Evolutionary conservation across 1,140 invertebrate genomes (phyloP).

Genomic region (Pogonomyrmex californicus): DNA sequence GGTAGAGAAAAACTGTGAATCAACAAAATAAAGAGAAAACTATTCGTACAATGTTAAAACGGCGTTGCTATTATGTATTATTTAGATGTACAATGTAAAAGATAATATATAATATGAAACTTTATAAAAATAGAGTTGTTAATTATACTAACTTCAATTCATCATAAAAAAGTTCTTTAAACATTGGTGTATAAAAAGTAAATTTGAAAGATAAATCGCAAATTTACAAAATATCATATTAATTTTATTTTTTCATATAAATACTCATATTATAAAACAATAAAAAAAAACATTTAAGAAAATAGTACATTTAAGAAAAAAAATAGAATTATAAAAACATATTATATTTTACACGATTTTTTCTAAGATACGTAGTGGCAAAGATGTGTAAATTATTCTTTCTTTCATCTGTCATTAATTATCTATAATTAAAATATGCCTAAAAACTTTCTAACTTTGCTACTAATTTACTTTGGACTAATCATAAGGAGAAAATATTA

Average conservation of each 20-base stretch:
- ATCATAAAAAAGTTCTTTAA: not conserved
- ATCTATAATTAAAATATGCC: no score
- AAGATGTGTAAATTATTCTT: no score
- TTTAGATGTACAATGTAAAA: slow-evolving; percentile 8
- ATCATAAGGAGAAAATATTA: not conserved
- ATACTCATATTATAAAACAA: not conserved
- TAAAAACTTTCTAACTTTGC: no score
- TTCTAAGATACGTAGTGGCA: no score
- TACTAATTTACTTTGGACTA: no score
- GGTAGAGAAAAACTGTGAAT: not conserved
- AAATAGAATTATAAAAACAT: no score
- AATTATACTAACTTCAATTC: not conserved
- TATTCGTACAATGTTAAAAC: not conserved
- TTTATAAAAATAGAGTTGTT: no score
- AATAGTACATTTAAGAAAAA: not conserved
- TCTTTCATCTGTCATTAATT: no score
- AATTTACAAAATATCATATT: not conserved
- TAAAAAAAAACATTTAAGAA: not conserved
- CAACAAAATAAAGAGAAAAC: slow-evolving; percentile 1
- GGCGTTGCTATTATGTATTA: not conserved
- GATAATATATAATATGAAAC: no score
- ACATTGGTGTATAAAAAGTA: not conserved
- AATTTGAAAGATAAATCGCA: not conserved
- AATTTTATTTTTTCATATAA: not conserved
- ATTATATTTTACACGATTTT: no score